Evolutionary conservation across 1,140 invertebrate species (phyloP), one percentile per base, ranked within the genome.

Genomic region (Drosophila micromelanica): DNA sequence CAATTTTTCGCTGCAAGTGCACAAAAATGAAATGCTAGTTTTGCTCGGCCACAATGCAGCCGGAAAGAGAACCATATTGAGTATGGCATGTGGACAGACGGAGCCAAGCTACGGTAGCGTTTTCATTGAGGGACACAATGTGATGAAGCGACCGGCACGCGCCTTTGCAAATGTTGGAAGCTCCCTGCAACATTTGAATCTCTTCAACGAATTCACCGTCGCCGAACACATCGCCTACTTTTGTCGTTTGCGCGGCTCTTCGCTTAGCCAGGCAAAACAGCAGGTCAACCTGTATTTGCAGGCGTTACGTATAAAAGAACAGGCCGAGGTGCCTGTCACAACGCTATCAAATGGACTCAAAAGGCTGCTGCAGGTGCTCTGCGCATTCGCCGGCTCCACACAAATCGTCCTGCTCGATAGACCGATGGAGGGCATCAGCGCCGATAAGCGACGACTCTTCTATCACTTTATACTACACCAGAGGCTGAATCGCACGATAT

Each of bases 351-450:
- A 5, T 0, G 78, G 82, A 1, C 63, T 86, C n/a, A 56, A 23
- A 3, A 63, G 63, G 2, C 13, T 86, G 0, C 6, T 86, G 1
- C 51, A 69, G 5, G 42, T 65, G 0, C 45, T 86, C 0, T 70
- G 78, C 7, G 78, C 81, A 0, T 86, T 86, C 43, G 77, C 64
- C 1, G 81, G 81, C 3, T 43, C 57, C 2, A 87, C 52, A 0
- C 38, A 32, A 15, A 49, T 73, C 9, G 71, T 86, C 0, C 2
- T 86, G 0, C 71, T 86, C 0, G 68, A 86, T 40, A 78, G 69
- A n/a, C 75, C 81, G 0, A 12, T 86, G 12, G 81, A 78, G 32
- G 78, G 75, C 1, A 51, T 86, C 2, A 81, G 86, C 30, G 60
- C 56, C 6, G 12, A 32, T 0, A 72, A 59, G 17, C 35, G 32